Evolutionary conservation across 2,888 invertebrate species (phyloP), one percentile per base, ranked within the genome.

Genomic region (Pachycephus smyrnensis): DNA sequence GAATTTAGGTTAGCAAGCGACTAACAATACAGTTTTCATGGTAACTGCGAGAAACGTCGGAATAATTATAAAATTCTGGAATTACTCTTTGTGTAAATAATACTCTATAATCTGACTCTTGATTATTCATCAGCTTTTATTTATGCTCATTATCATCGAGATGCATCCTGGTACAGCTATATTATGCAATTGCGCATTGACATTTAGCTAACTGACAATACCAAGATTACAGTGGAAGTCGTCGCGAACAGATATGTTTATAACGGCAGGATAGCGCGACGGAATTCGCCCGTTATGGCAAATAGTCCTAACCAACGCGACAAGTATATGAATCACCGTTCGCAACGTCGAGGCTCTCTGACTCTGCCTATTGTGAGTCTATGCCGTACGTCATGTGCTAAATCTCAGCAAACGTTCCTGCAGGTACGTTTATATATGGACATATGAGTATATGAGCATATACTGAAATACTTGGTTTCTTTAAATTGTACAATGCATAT

Each of bases 281-380:
- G 80, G 75, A 76, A 76, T 75, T 77, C 71, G 31, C 68, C 73
- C 76, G 75, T 79, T 80, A 77, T 68, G 71, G 55, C 73, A 12
- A 77, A 77, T 75, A 35, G 30, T 77, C 23, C 0, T 76, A 73
- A 77, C 68, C 32, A 80, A 68, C 69, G 55, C 75, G 76, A 33
- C 75, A 76, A 76, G 77, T 77, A 75, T 12, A 80, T 78, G 79
- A 76, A 77, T 82, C 77, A 79, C 73, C 40, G 75, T 77, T 15
- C 37, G 71, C 77, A 74, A 77, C 36, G 76, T 68, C 40, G 23
- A 55, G 40, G 40, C 73, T 33, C 31, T 69, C 73, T 15, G 40
- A 33, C 23, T 76, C 69, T 75, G 40, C 74, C 68, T 68, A 71
- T 73, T 76, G 71, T 40, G 11, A 76, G 75, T 77, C 36, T 30